Conservation (phyloP, 2,113 vertebrate genomes). For the Aix galericulata region DNA sequence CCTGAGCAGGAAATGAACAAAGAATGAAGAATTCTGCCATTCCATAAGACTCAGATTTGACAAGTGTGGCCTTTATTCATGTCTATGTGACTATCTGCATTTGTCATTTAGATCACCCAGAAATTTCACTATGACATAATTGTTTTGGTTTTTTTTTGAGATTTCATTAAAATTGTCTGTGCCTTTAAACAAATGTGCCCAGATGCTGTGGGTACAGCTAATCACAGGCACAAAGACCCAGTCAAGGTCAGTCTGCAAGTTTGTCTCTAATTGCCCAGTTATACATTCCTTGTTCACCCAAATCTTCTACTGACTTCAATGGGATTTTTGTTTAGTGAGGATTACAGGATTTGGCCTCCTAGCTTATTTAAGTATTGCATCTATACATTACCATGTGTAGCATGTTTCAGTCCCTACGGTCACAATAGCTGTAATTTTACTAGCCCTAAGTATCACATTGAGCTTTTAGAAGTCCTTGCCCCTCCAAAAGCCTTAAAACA, state of each 20-base stretch:
- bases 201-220: slow-evolving; percentile 51
- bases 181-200: slow-evolving; percentile 50
- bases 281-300: slow-evolving; percentile 57
- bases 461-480: background rate
- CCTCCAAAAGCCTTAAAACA: background rate
- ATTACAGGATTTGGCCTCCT: slow-evolving; percentile 48
- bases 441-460: background rate
- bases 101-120: background rate
- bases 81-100: background rate
- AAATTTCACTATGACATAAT: background rate
- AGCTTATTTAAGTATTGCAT: background rate
- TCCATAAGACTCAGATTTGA: background rate
- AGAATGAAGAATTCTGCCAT: background rate
- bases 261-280: slow-evolving; percentile 61
- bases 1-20: background rate
- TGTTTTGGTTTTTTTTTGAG: background rate
- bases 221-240: slow-evolving; percentile 60
- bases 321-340: slow-evolving; percentile 60
- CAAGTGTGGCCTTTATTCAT: background rate
- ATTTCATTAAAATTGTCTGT: slow-evolving; percentile 8
- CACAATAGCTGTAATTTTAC: background rate
- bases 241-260: slow-evolving; percentile 62
- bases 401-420: background rate
- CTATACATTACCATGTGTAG: background rate
- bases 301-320: slow-evolving; percentile 57